Evolutionary conservation across 2,113 vertebrate species (phyloP), one percentile per base, ranked within the genome.

Genomic region (Astatoreochromis straeleni): DNA sequence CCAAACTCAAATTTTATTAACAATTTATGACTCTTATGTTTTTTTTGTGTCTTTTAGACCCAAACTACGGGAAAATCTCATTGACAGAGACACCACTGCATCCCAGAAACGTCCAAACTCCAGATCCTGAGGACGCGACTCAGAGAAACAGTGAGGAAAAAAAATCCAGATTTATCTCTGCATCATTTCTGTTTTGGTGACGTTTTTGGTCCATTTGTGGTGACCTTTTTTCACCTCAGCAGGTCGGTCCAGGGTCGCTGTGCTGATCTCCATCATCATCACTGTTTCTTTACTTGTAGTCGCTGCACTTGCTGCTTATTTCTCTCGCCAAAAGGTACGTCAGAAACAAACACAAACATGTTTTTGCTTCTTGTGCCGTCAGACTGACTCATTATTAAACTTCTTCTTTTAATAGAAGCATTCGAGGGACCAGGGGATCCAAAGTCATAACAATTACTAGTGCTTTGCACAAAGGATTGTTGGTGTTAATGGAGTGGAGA

Each of bases 181-280:
- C 24, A 75, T 47, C 40, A 75, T 75, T 47, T 47, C 70, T 47
- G 42, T 65, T 75, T 47, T 10, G 24, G 4, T 17, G 40, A 47
- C 0, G 0, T 35, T 47, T 29, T 19, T 0, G 16, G 70, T 19
- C 40, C 24, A 17, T 29, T 47, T 29, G 9, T 75, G 9, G 9
- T 7, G 14, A 75, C 70, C 4, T 75, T 47, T 29, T 47, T 0
- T 29, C 26, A 47, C 13, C 24, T 19, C 42, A 75, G 70, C 14
- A 47, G 42, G 0, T 47, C 14, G 42, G 24, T 75, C 42, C 16
- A 75, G 42, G 42, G 9, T 2, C 3, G 4, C 24, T 47, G 8
- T 47, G 42, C 40, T 29, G 2, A 73, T 73, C 2, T 9, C 21
- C 9, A 29, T 19, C 42, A 1, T 45, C 40, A 29, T 29, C 42